phyloP scores from a whole-genome alignment of 2,888 invertebrate species.

The Brachyptera putata region DNA sequence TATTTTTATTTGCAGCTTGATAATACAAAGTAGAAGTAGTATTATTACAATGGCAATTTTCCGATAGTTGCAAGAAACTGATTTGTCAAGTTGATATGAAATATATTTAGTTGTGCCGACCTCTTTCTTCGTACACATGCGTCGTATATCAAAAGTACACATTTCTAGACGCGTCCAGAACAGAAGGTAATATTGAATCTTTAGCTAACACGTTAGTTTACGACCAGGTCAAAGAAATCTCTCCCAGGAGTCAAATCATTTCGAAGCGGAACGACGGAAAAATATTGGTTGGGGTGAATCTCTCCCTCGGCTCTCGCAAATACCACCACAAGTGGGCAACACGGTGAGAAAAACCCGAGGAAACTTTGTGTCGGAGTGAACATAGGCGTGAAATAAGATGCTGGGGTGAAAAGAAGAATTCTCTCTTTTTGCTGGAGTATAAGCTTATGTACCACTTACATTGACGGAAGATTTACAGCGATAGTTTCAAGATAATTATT shows the following conservation, averaged over 20 bases:
- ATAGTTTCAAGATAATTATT: too few species aligned
- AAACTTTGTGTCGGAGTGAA: slow-evolving; percentile 3
- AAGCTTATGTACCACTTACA: neutral
- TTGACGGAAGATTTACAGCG: neutral
- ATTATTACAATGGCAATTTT: too few species aligned
- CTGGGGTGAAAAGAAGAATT: neutral
- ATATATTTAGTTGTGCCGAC: too few species aligned
- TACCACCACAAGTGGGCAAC: neutral
- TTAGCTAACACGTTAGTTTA: neutral
- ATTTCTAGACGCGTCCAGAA: slow-evolving; percentile 1
- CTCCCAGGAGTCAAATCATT: slow-evolving; percentile 12
- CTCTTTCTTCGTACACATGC: too few species aligned
- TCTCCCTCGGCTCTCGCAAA: neutral
- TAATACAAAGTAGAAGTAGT: too few species aligned
- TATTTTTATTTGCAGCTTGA: too few species aligned
- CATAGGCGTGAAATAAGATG: slow-evolving; percentile 17
- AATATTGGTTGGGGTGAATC: neutral
- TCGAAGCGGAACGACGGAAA: neutral
- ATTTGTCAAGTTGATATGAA: too few species aligned
- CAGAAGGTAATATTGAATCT: neutral
- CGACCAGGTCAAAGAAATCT: slow-evolving; percentile 5
- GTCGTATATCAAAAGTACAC: too few species aligned
- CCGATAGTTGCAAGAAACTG: too few species aligned
- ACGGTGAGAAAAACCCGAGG: neutral
- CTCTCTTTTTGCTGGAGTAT: neutral